Percentiles rank a stretch among this genome's conserved stretches.
Conservation (phyloP, 2,888 invertebrate species). For the Adela reaumurella region DNA sequence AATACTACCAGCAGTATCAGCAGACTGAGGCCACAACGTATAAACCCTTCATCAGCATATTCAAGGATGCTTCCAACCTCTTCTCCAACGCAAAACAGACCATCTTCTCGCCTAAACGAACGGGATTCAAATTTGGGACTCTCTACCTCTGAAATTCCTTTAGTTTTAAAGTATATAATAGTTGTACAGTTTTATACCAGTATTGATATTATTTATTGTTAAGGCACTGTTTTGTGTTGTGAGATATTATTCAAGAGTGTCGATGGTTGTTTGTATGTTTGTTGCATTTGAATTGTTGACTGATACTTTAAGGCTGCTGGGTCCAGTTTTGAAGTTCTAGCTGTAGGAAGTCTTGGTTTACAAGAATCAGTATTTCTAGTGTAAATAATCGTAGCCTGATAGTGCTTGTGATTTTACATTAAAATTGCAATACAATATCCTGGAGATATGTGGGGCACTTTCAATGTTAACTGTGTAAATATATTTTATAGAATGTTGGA, state of each 20-base stretch:
- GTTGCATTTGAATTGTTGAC: background rate
- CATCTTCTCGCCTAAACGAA: slow-evolving; percentile 24
- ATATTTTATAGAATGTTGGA: background rate
- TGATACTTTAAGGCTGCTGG: background rate
- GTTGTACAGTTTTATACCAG: slow-evolving; percentile 1
- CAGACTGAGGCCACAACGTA: slow-evolving; percentile 24
- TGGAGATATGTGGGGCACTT: background rate
- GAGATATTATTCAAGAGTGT: background rate
- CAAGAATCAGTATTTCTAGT: background rate
- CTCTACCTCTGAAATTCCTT: slow-evolving; percentile 29
- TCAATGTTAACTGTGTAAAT: background rate
- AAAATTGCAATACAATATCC: slow-evolving; percentile 22
- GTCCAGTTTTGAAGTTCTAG: background rate
- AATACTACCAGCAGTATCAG: background rate
- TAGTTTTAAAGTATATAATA: slow-evolving; percentile 5
- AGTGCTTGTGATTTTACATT: slow-evolving; percentile 34
- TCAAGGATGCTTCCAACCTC: slow-evolving; percentile 42
- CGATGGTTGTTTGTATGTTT: background rate
- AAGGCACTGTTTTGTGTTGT: background rate
- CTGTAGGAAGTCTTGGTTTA: background rate
- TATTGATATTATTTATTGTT: background rate
- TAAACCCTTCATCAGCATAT: slow-evolving; percentile 44
- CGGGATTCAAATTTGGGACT: slow-evolving; percentile 39
- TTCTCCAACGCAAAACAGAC: slow-evolving; percentile 23
- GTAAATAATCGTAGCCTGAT: slow-evolving; percentile 19